Conservation (phyloP, 2,113 vertebrate species). For the Platysteira castanea region DNA sequence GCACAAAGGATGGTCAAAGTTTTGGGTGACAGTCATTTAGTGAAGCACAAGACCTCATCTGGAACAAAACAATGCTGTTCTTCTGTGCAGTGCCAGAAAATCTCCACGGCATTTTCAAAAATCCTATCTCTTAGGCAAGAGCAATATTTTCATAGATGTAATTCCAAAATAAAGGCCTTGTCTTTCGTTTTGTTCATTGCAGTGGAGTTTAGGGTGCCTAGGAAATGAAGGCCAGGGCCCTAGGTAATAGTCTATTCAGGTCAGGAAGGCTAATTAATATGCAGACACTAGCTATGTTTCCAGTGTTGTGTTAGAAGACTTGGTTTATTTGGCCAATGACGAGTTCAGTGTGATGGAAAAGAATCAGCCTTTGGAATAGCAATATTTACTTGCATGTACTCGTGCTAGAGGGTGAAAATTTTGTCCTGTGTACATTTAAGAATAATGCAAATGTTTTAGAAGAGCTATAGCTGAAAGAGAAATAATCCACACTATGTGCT, state of each 20-base stretch:
- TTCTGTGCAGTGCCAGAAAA: not conserved
- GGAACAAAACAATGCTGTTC: not conserved
- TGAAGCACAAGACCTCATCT: not conserved
- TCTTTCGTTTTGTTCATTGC: constrained; percentile 36
- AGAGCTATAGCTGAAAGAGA: not conserved
- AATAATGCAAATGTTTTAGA: not conserved
- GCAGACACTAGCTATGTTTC: constrained; percentile 38
- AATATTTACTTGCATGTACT: not conserved
- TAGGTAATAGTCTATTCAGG: constrained; percentile 65
- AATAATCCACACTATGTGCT: not conserved
- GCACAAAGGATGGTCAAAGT: not conserved
- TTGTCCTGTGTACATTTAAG: not conserved
- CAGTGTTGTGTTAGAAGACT: constrained; percentile 39
- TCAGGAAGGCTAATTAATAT: constrained; percentile 67
- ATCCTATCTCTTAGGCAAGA: not conserved
- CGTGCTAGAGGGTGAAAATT: not conserved
- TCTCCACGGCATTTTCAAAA: constrained; percentile 22
- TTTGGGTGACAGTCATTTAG: not conserved
- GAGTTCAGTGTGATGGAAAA: constrained; percentile 2
- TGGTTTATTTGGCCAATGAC: constrained; percentile 57
- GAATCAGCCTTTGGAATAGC: not conserved
- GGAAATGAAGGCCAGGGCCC: constrained; percentile 60
- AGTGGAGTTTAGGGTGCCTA: constrained; percentile 47
- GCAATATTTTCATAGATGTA: not conserved
- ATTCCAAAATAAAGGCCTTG: constrained; percentile 44